A percentile compares a stretch with the other conserved stretches of the same genome.
Conservation (phyloP, 2,797 vertebrate genomes). For the Avahi laniger region DNA sequence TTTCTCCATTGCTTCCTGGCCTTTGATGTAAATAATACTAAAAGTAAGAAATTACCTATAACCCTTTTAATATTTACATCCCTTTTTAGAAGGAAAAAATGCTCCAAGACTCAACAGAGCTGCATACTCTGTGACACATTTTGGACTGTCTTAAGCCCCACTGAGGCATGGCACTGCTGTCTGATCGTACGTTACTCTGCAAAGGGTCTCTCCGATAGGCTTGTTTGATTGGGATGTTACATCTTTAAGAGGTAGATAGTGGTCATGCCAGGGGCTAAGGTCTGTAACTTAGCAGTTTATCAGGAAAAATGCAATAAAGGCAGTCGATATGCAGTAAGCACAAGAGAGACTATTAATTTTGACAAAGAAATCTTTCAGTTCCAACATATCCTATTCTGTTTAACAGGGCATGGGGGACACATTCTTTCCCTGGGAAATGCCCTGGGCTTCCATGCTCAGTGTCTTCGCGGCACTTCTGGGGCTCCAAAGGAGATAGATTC, state of each 20-base stretch:
- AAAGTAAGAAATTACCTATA: not conserved
- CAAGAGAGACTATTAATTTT: not conserved
- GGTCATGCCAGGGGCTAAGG: not conserved
- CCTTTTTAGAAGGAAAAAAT: not conserved
- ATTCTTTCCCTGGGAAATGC: not conserved
- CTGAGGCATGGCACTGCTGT: too few relatives aligned
- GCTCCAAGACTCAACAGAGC: not conserved
- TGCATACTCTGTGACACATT: not conserved
- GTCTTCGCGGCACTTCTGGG: not conserved
- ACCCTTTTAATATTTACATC: not conserved
- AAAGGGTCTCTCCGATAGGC: accelerated
- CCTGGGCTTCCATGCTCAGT: too few relatives aligned
- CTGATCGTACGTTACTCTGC: not conserved
- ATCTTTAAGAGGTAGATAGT: not conserved
- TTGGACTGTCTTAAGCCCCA: not conserved
- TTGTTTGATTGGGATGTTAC: not conserved
- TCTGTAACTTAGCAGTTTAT: not conserved
- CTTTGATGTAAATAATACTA: not conserved
- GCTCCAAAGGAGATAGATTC: accelerated
- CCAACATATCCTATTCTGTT: not conserved
- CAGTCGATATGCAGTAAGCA: not conserved
- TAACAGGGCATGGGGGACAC: not conserved
- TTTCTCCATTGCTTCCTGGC: not conserved
- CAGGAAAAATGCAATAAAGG: not conserved
- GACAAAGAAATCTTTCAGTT: not conserved